A percentile compares a stretch with the other conserved stretches of the same genome.
These are phyloP conservation scores for Leptogaster cylindrica DNA, from an alignment of 2,888 invertebrate genomes.

Conservation along the genomic window DNA sequence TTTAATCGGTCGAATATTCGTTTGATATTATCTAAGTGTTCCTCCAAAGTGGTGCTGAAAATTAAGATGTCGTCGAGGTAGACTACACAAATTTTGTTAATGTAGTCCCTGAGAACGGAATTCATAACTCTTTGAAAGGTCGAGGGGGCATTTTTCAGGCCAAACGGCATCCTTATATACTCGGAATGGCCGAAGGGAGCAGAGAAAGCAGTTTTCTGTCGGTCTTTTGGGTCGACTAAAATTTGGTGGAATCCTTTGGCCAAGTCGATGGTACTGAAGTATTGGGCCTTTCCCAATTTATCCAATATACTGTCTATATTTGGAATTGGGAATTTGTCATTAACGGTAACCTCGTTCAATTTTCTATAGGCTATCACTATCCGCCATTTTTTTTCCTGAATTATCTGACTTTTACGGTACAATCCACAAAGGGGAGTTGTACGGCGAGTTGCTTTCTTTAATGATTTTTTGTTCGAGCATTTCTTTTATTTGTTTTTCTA, in stretches of 20 bases:
- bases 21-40: constrained; percentile 48
- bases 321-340: constrained; percentile 49
- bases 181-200: constrained; percentile 38
- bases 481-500: too few species aligned
- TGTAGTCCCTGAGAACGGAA: constrained; percentile 48
- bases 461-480: too few species aligned
- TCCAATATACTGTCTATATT: constrained; percentile 48
- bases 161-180: constrained; percentile 43
- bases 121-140: constrained; percentile 31
- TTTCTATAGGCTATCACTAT: constrained; percentile 24
- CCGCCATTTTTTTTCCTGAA: constrained; percentile 31
- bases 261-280: constrained; percentile 49
- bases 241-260: constrained; percentile 52
- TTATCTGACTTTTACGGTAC: constrained; percentile 25
- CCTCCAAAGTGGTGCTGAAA: constrained; percentile 43
- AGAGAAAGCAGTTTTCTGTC: constrained; percentile 38
- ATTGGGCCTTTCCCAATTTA: constrained; percentile 44
- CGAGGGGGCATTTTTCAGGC: constrained; percentile 37
- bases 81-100: constrained; percentile 50
- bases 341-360: constrained; percentile 43
- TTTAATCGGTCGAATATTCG: constrained; percentile 1
- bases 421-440: constrained; percentile 31
- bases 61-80: constrained; percentile 55
- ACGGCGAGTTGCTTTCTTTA: too few species aligned
- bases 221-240: constrained; percentile 39